These are phyloP conservation scores for Hemaris fuciformis DNA, from an alignment of 2,888 invertebrate genomes.

Conservation along the genomic window DNA sequence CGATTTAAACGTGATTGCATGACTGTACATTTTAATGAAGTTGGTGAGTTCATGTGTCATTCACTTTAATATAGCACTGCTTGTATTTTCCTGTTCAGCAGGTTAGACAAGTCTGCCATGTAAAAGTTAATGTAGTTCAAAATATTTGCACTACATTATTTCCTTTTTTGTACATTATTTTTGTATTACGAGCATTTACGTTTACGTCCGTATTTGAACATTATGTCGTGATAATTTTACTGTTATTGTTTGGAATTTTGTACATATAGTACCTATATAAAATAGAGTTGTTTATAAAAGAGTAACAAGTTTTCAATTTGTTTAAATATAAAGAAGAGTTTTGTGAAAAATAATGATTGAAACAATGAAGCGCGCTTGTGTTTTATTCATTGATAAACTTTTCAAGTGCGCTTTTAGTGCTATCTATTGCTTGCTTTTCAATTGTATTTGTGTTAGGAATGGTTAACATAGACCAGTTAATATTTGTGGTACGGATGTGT, in stretches of 20 bases:
- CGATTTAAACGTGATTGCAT: slow-evolving; percentile 24
- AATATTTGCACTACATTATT: not conserved
- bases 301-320: too few species aligned
- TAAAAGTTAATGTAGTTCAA: not conserved
- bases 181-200: not conserved
- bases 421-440: not conserved
- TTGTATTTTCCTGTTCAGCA: slow-evolving; percentile 16
- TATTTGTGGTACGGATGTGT: not conserved
- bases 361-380: too few species aligned
- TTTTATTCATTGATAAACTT: too few species aligned
- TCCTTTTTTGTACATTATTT: not conserved
- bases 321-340: too few species aligned
- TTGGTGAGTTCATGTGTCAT: slow-evolving; percentile 6
- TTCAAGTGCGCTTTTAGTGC: too few species aligned
- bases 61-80: slow-evolving; percentile 20
- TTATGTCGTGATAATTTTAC: too few species aligned
- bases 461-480: not conserved
- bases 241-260: too few species aligned
- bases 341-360: too few species aligned
- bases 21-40: slow-evolving; percentile 30
- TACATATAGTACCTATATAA: too few species aligned
- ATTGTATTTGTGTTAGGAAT: not conserved
- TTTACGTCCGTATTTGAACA: not conserved
- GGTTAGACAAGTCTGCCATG: not conserved
- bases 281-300: too few species aligned